Evolutionary conservation across 2,113 vertebrate species (phyloP), one percentile per base, ranked within the genome.

Genomic region (Xenus cinereus): DNA sequence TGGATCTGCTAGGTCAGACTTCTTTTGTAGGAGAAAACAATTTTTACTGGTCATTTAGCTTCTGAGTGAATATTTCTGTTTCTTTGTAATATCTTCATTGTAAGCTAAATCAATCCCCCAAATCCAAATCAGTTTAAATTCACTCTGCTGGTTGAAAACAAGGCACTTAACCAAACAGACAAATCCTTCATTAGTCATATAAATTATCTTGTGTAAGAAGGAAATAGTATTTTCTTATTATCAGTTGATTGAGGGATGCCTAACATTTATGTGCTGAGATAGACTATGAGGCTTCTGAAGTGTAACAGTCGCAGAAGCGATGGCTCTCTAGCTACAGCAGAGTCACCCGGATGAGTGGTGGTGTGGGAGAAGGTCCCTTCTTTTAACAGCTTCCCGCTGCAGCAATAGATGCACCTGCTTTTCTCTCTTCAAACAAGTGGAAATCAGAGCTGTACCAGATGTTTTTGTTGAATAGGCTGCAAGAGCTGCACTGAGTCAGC

Each of bases 381-480:
- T 64, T 80, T 59, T 80, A 41, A 82, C 14, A 69, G 30, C 76
- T 91, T 90, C 54, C 63, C 35, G 66, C 37, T 64, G 50, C 59
- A 93, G 73, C 51, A 81, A 76, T 43, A 77, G 53, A 60, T 74
- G 84, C 81, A 96, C 77, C 84, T 94, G 86, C 37, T 74, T 85
- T 96, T 83, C 81, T 87, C 41, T 95, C 94, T 87, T 81, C 69
- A 75, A 87, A 93, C 76, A 90, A 90, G 84, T 78, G 56, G 85
- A 95, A 96, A 97, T 95, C 89, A 96, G 89, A 95, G 69, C 72
- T 54, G 22, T 75, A 84, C 64, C 88, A 95, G 92, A 89, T 96
- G 93, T 88, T 94, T 90, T 41, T 91, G 23, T 82, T 93, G 90
- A 96, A 96, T 87, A 90, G 85, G 32, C 68, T 56, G 43, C 54